Percentiles rank a stretch among this genome's conserved stretches.
phyloP scores from a whole-genome alignment of 2,113 vertebrate species.

The Lophius piscatorius region DNA sequence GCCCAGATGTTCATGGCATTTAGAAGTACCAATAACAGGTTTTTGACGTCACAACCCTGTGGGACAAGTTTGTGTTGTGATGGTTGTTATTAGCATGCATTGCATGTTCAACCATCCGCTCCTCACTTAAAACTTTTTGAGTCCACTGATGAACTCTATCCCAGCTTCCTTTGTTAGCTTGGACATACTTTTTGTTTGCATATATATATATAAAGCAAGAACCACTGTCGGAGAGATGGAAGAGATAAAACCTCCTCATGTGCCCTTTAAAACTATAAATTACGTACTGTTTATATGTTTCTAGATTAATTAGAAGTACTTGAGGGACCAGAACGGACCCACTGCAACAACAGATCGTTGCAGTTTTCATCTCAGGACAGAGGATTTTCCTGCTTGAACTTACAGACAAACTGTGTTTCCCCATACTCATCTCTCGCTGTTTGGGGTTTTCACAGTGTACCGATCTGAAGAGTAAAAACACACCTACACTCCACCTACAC shows the following conservation, averaged over 20 bases:
- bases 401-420: neutral
- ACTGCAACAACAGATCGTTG: neutral
- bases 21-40: slow-evolving; percentile 1
- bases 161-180: neutral
- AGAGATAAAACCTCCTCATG: neutral
- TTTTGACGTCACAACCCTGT: slow-evolving; percentile 1
- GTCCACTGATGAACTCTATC: neutral
- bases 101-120: neutral
- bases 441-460: neutral
- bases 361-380: neutral
- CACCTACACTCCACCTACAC: neutral
- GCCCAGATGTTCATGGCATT: neutral
- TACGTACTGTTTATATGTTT: neutral
- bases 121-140: neutral
- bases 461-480: neutral
- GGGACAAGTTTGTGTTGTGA: neutral
- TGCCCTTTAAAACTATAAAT: slow-evolving; percentile 1
- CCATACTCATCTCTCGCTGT: neutral
- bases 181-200: neutral
- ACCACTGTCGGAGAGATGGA: neutral
- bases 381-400: neutral
- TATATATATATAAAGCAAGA: neutral
- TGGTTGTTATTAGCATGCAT: neutral
- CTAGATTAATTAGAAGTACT: neutral
- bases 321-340: neutral